phyloP scores from a whole-genome alignment of 2,113 vertebrate species.

The Laterallus jamaicensis region DNA sequence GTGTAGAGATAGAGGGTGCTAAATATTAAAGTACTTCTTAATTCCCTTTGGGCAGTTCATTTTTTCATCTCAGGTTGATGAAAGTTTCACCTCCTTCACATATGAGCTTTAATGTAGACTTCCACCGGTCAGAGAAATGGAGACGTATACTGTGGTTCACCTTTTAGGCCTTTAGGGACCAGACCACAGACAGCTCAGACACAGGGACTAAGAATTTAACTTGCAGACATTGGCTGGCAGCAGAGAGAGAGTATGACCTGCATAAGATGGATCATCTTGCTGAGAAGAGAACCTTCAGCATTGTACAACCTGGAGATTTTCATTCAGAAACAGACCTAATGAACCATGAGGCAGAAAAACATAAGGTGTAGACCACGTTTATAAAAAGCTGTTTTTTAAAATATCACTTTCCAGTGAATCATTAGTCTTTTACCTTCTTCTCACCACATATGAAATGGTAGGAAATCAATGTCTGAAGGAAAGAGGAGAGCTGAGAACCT shows the following conservation, averaged over 20 bases:
- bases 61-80: background rate
- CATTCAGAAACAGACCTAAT: background rate
- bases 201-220: background rate
- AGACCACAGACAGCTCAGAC: background rate
- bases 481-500: background rate
- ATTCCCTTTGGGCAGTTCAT: background rate
- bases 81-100: background rate
- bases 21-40: background rate
- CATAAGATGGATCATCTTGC: background rate
- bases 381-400: background rate
- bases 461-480: background rate
- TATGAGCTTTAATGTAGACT: background rate
- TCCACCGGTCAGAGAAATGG: background rate
- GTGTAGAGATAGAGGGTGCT: background rate
- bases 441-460: background rate
- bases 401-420: background rate
- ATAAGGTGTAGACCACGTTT: background rate
- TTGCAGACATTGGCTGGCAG: background rate
- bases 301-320: background rate
- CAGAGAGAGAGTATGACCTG: background rate
- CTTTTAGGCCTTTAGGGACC: background rate
- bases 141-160: background rate
- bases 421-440: background rate
- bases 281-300: background rate
- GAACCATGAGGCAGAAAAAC: background rate